Evolutionary conservation across 2,888 invertebrate genomes (phyloP), one percentile per base, ranked within the genome.

Genomic region (Campoplex nolae): DNA sequence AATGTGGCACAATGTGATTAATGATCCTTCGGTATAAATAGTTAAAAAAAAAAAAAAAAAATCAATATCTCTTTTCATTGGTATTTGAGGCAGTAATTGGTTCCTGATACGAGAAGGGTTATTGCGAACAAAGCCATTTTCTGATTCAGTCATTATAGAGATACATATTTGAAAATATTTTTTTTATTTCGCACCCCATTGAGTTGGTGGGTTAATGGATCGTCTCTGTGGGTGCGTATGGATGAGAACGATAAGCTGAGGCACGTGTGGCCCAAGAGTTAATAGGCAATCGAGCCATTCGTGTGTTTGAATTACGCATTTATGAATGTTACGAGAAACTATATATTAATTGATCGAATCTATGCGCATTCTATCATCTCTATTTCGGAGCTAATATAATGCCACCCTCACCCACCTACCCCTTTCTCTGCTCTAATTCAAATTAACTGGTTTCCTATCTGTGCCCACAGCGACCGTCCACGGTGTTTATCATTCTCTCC

Each of bases 341-440:
- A 62, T 79, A 78, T 75, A 42, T 78, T 75, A 78, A 84, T 75
- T 75, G 75, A 82, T 79, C 68, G 80, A 48, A 74, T 75, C 38
- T 75, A 71, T 74, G 80, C 54, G 74, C 84, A 82, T 84, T 87
- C 87, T 84, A 87, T 87, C 84, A 79, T 75, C 87, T 84, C 81
- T 75, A 84, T 84, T 87, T 71, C 84, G 78, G 58, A 48, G 78
- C 65, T 87, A 87, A 87, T 86, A 75, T 58, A 82, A 75, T 80
- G 70, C 78, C 32, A 62, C 28, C 58, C 58, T 62, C 32, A 62
- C 28, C 58, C 58, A 13, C 58, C 56, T 54, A 35, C 83, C 83
- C 83, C 48, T 38, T 54, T 56, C 68, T 38, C 54, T 77, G 56
- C 84, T 87, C 87, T 84, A 84, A 87, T 84, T 84, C 87, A 87